These are phyloP conservation scores for Strix aluco DNA, from an alignment of 2,113 vertebrate species.

Conservation along the genomic window DNA sequence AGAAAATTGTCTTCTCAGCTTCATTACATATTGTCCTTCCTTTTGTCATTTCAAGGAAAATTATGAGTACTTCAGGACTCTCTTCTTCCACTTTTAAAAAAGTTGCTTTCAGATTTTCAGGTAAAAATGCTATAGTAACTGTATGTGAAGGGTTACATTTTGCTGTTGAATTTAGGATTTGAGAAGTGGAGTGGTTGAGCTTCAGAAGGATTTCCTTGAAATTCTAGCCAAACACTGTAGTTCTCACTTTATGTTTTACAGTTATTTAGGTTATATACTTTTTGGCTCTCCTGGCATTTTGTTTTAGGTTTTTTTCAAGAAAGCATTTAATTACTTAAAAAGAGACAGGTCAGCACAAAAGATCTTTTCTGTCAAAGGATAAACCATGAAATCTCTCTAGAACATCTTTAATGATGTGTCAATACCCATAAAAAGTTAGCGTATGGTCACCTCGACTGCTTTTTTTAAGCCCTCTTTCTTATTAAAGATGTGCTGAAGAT, in stretches of 20 bases:
- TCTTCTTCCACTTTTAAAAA: neutral
- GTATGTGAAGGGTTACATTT: neutral
- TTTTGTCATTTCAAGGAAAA: neutral
- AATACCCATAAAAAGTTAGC: neutral
- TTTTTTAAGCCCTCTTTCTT: neutral
- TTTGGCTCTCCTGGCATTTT: neutral
- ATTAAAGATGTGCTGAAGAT: neutral
- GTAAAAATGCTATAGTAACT: neutral
- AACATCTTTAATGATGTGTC: neutral
- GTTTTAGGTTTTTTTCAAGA: neutral
- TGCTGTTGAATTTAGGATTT: neutral
- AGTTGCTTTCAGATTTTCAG: neutral
- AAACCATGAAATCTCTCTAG: neutral
- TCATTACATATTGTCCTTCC: neutral
- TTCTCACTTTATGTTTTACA: neutral
- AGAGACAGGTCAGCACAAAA: neutral
- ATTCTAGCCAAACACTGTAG: neutral
- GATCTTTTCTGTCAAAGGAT: neutral
- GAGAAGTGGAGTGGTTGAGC: neutral
- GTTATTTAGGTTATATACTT: neutral
- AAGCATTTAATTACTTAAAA: neutral
- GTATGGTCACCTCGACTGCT: neutral
- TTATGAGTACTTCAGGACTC: neutral
- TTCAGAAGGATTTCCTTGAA: slow-evolving; percentile 7
- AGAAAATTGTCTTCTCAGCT: neutral